These are phyloP conservation scores for Drosophila busckii DNA, from an alignment of 1,140 invertebrate genomes.

Conservation along the genomic window DNA sequence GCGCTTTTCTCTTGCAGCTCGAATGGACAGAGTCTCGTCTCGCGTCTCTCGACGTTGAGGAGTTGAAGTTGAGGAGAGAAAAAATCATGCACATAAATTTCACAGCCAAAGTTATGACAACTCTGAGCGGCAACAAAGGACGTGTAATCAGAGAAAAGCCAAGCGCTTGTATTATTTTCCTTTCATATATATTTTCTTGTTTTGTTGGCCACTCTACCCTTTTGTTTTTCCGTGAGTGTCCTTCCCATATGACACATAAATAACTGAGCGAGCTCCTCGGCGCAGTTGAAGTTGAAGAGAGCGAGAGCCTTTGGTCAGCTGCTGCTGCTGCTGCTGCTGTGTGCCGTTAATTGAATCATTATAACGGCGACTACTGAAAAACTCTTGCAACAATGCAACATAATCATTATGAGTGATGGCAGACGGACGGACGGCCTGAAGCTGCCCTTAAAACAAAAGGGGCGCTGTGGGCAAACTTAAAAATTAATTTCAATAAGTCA, in stretches of 20 bases:
- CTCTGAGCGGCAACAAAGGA: slow-evolving; percentile 22
- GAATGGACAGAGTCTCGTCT: too few relatives aligned
- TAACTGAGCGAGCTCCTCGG: not conserved
- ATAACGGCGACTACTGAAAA: slow-evolving; percentile 8
- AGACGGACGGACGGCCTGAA: not conserved
- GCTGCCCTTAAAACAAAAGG: slow-evolving; percentile 32
- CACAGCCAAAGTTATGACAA: slow-evolving; percentile 40
- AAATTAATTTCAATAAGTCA: slow-evolving; percentile 45
- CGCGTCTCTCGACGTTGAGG: too few relatives aligned
- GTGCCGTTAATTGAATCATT: slow-evolving; percentile 47
- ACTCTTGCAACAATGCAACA: slow-evolving; percentile 34
- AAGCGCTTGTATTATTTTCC: too few relatives aligned
- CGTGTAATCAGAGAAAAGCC: slow-evolving; percentile 26
- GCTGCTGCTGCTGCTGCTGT: too few relatives aligned
- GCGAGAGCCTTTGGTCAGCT: slow-evolving; percentile 27
- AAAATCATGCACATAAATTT: slow-evolving; percentile 29
- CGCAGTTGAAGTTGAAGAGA: not conserved
- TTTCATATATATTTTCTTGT: too few relatives aligned
- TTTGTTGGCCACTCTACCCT: slow-evolving; percentile 8
- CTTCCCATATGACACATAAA: slow-evolving; percentile 26
- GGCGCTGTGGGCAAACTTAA: slow-evolving; percentile 5
- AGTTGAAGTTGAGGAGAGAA: slow-evolving; percentile 6
- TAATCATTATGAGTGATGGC: slow-evolving; percentile 42
- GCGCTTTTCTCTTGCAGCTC: slow-evolving; percentile 18
- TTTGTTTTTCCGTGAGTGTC: too few relatives aligned